Evolutionary conservation across 2,888 invertebrate species (phyloP).

Genomic region (Drosophila lacicola): DNA sequence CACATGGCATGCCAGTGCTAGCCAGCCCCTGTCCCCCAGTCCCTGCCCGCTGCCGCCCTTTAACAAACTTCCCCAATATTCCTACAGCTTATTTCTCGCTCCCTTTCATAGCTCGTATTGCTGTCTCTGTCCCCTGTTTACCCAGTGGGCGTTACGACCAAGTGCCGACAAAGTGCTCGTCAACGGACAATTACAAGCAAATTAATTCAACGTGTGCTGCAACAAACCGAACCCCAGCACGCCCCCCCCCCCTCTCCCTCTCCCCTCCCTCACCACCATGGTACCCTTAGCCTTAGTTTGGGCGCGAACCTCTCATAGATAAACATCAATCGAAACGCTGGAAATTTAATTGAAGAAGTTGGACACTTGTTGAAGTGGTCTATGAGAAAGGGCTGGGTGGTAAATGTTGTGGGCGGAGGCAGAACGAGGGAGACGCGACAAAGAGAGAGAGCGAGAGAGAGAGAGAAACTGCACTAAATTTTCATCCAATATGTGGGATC

Average conservation of each 20-base stretch:
- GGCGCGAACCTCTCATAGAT: conserved; percentile 35
- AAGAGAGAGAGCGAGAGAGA: too few relatives aligned
- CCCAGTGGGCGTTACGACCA: conserved; percentile 52
- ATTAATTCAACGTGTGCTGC: conserved; percentile 69
- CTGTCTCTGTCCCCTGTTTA: conserved; percentile 17
- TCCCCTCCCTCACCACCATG: background rate
- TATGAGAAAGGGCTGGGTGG: background rate
- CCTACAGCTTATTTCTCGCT: background rate
- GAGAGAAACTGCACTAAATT: too few relatives aligned
- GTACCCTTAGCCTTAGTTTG: background rate
- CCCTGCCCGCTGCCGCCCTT: background rate
- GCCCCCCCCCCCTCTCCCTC: background rate
- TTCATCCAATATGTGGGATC: too few relatives aligned
- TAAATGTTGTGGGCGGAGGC: too few relatives aligned
- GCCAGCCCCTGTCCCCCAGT: too few relatives aligned
- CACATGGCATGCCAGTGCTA: conserved; percentile 6
- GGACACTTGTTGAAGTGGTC: conserved; percentile 44
- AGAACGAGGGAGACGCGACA: too few relatives aligned
- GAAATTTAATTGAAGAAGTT: conserved; percentile 41
- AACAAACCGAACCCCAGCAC: conserved; percentile 1
- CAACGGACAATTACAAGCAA: conserved; percentile 78
- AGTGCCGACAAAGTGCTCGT: conserved; percentile 77
- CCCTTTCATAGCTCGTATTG: background rate
- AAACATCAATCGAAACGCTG: conserved; percentile 43
- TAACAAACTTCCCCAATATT: background rate